Conservation (phyloP, 2,888 invertebrate species). For the Nomada ferruginata region DNA sequence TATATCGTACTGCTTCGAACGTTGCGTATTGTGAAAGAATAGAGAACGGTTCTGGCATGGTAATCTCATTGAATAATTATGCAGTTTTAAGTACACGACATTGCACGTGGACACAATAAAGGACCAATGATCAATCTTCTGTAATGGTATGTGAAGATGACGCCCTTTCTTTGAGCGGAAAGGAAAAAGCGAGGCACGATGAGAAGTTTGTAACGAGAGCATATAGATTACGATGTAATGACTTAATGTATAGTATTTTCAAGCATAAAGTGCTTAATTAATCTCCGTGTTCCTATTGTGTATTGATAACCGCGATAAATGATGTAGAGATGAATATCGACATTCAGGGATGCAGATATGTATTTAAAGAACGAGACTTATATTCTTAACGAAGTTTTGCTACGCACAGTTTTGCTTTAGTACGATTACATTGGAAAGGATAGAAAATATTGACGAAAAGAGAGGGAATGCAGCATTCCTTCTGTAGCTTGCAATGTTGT, state of each 20-base stretch:
- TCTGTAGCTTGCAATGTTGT: neutral
- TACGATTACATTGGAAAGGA: neutral
- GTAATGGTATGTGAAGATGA: slow-evolving; percentile 21
- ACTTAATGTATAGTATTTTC: slow-evolving; percentile 37
- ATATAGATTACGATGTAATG: slow-evolving; percentile 9
- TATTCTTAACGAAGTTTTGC: slow-evolving; percentile 9
- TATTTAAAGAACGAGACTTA: slow-evolving; percentile 1
- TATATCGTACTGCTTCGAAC: too few relatives aligned
- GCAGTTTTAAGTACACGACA: slow-evolving; percentile 24
- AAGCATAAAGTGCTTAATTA: slow-evolving; percentile 40
- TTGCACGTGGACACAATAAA: slow-evolving; percentile 43
- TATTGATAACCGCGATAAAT: slow-evolving; percentile 42
- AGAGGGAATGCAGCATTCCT: neutral
- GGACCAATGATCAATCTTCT: slow-evolving; percentile 70
- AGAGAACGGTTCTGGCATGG: slow-evolving; percentile 6
- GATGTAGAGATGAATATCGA: slow-evolving; percentile 17
- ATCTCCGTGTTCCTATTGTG: slow-evolving; percentile 63
- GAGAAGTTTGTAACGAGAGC: slow-evolving; percentile 35
- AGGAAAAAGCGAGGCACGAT: neutral
- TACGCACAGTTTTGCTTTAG: neutral
- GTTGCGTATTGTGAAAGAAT: neutral
- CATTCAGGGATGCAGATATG: slow-evolving; percentile 26
- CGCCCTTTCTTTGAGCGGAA: slow-evolving; percentile 24
- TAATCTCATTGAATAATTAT: slow-evolving; percentile 15
- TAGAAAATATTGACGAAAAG: neutral